Conservation (phyloP, 2,888 invertebrate species). For the Netelia inedita region DNA sequence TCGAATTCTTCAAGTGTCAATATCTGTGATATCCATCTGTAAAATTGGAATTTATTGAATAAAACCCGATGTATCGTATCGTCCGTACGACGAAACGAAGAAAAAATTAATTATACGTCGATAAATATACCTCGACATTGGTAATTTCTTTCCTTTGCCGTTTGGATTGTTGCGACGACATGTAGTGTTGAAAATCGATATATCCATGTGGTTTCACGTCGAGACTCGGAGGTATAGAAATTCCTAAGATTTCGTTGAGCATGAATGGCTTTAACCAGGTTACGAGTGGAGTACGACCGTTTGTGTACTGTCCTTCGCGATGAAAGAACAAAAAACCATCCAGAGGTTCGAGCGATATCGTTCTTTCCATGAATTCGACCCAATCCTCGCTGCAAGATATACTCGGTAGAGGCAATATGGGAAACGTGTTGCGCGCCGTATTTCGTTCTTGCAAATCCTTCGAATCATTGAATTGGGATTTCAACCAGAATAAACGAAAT, state of each 20-base stretch:
- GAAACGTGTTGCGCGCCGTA: constrained; percentile 84
- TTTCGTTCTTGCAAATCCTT: constrained; percentile 83
- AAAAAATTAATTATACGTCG: constrained; percentile 9
- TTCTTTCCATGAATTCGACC: constrained; percentile 85
- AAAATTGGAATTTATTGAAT: constrained; percentile 38
- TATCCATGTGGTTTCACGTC: constrained; percentile 80
- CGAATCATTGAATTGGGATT: constrained; percentile 90
- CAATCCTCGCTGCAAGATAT: constrained; percentile 85
- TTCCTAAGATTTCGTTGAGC: constrained; percentile 91
- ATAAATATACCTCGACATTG: constrained; percentile 49
- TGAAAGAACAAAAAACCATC: constrained; percentile 98
- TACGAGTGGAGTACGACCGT: constrained; percentile 94
- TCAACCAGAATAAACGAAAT: constrained; percentile 94
- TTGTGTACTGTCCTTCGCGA: constrained; percentile 91
- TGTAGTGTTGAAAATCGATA: constrained; percentile 77
- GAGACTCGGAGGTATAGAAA: constrained; percentile 76
- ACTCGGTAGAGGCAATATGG: constrained; percentile 86
- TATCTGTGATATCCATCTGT: constrained; percentile 71
- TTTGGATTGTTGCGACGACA: constrained; percentile 64
- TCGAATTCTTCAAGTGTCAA: constrained; percentile 43
- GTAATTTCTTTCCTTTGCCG: constrained; percentile 46
- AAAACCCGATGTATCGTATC: constrained; percentile 2
- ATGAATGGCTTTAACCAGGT: constrained; percentile 97
- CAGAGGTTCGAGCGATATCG: constrained; percentile 85
- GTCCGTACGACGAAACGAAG: not conserved